Conservation (phyloP, 2,888 invertebrate species). For the Trisateles emortualis region DNA sequence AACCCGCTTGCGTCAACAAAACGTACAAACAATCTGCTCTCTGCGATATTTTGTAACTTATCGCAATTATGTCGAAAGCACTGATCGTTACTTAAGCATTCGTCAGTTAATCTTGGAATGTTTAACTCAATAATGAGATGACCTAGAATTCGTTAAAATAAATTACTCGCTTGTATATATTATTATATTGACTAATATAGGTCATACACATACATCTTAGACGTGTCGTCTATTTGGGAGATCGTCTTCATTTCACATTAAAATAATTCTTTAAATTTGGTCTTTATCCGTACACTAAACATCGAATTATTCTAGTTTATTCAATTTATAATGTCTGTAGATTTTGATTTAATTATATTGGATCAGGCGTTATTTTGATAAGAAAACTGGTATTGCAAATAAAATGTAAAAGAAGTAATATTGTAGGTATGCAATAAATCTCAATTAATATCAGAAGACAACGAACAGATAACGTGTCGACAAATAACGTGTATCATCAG, state of each 20-base stretch:
- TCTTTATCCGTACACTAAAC: too few species aligned
- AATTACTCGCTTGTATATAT: not conserved
- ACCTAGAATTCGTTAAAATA: not conserved
- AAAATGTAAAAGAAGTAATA: not conserved
- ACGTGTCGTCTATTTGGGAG: too few species aligned
- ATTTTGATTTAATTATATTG: too few species aligned
- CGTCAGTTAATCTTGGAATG: constrained; percentile 16
- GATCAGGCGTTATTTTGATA: not conserved
- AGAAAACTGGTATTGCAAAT: not conserved
- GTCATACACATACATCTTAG: too few species aligned
- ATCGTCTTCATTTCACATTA: too few species aligned
- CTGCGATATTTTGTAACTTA: constrained; percentile 32
- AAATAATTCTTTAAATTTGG: too few species aligned
- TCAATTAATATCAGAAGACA: not conserved
- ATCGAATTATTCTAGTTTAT: too few species aligned
- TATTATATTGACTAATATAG: too few species aligned
- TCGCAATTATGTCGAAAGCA: constrained; percentile 41
- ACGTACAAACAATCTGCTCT: constrained; percentile 23
- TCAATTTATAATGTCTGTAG: too few species aligned
- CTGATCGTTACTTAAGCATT: constrained; percentile 30
- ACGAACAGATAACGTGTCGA: not conserved
- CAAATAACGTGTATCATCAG: not conserved
- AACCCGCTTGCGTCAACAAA: constrained; percentile 44
- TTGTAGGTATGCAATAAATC: not conserved
- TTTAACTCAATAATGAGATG: constrained; percentile 13